Evolutionary conservation across 2,888 invertebrate species (phyloP), one percentile per base, ranked within the genome.

Genomic region (Noctuana brunneofusca): DNA sequence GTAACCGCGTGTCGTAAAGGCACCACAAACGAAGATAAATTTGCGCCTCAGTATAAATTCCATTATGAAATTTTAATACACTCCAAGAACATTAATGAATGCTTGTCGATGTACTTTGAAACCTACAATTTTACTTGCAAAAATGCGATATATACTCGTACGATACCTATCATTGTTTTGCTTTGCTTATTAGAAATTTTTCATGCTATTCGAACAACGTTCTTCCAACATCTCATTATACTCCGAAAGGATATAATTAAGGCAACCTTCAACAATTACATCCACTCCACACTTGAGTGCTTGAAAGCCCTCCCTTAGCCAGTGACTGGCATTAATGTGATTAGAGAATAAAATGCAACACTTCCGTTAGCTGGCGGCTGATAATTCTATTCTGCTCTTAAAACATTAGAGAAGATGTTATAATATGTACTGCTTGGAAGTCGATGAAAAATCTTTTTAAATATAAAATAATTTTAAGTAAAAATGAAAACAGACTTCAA

Each of bases 1-100:
- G 56, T 48, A 57, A 32, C 56, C 56, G 55, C 24, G 24, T 32
- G 48, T 57, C 32, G 12, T 57, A 9, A 9, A 24, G 43, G 32
- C 48, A n/a, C 9, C 11, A 20, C 53, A 48, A 48, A 57, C 30
- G 48, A 57, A 57, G 57, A 57, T 32, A 57, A 46, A 57, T 56
- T n/a, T 57, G 30, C 9, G 18, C 14, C 48, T 20, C 16, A 41
- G 6, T 48, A 18, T 48, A 32, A 57, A 54, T 54, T 54, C 20
- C 43, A 38, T 38, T 38, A 38, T 38, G 14, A 38, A 38, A 38
- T n/a, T 38, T 27, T 38, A 38, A 14, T 38, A 14, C 38, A 38
- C 12, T n/a, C 38, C 38, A 8, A 2, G 14, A 3, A 2, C 3
- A 38, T 38, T n/a, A 1, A n/a, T 38, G 38, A 38, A 6, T 30